Percentiles rank a stretch among this genome's conserved stretches.
Evolutionary conservation across 2,888 invertebrate species (phyloP).

Genomic region (Brachypalpus laphriformis): DNA sequence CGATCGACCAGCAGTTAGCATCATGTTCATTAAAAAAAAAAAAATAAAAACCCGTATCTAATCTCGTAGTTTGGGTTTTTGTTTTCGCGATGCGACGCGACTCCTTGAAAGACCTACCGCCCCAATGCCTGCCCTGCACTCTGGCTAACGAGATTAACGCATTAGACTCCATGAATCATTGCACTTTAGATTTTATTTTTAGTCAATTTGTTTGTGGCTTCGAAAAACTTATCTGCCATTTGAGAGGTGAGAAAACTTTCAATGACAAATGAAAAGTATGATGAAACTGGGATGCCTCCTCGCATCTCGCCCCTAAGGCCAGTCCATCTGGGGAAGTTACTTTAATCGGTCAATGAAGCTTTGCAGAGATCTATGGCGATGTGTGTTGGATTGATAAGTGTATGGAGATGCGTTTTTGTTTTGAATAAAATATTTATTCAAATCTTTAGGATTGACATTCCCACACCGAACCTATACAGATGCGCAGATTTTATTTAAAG

Average conservation of each 20-base stretch:
- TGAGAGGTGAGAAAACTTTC: constrained; percentile 55
- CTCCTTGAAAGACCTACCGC: constrained; percentile 12
- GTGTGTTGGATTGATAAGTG: neutral
- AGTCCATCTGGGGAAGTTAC: no score
- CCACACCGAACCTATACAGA: neutral
- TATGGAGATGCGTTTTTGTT: constrained; percentile 8
- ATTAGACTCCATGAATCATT: constrained; percentile 37
- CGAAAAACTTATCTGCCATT: constrained; percentile 8
- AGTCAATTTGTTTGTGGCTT: neutral
- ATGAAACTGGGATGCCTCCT: no score
- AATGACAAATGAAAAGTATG: constrained; percentile 23
- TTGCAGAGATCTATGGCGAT: neutral
- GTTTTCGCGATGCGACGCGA: neutral
- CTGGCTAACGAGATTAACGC: neutral
- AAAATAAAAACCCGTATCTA: constrained; percentile 10
- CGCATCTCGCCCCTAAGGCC: no score
- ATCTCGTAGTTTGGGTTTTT: constrained; percentile 1
- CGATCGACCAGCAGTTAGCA: neutral
- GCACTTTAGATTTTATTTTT: constrained; percentile 17
- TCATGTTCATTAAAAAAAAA: neutral
- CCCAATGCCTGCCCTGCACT: constrained; percentile 7
- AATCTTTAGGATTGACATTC: constrained; percentile 14
- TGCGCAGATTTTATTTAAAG: neutral
- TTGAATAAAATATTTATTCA: neutral
- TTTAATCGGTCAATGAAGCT: constrained; percentile 23